Conservation (phyloP, 2,797 vertebrate species). For the Phataginus tetradactyla region DNA sequence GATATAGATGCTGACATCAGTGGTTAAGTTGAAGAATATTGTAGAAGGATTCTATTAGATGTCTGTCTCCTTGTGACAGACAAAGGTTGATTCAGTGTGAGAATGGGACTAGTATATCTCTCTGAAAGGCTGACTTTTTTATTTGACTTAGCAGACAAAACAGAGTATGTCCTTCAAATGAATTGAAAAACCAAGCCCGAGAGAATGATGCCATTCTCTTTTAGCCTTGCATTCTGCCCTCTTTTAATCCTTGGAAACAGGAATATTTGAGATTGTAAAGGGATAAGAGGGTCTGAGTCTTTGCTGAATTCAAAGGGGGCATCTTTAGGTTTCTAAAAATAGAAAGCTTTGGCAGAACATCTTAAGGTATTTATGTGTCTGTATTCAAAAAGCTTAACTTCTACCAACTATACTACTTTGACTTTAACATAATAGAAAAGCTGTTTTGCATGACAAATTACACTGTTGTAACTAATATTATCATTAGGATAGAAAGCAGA, state of each 20-base stretch:
- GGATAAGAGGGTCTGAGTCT: neutral
- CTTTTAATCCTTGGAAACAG: neutral
- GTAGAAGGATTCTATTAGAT: neutral
- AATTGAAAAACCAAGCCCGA: neutral
- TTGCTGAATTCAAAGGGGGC: constrained; percentile 10
- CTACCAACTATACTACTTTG: neutral
- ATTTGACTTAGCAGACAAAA: neutral
- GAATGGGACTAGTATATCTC: neutral
- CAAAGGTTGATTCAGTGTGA: neutral
- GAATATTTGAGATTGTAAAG: constrained; percentile 6
- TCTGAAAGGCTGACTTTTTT: neutral
- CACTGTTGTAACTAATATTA: constrained; percentile 62
- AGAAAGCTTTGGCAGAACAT: constrained; percentile 17
- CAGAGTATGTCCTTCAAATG: neutral
- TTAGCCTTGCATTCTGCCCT: neutral
- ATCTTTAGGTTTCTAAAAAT: constrained; percentile 27
- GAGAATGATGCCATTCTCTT: neutral
- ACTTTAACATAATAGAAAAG: constrained; percentile 55
- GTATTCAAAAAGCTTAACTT: constrained; percentile 15
- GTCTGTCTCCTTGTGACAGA: neutral
- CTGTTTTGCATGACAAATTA: constrained; percentile 80
- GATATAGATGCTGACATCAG: neutral
- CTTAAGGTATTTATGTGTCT: neutral
- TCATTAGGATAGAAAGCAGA: constrained; percentile 77
- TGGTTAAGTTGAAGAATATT: neutral